A percentile compares a stretch with the other conserved stretches of the same genome.
Evolutionary conservation across 2,888 invertebrate species (phyloP).

Genomic region (Lapara coniferarum): DNA sequence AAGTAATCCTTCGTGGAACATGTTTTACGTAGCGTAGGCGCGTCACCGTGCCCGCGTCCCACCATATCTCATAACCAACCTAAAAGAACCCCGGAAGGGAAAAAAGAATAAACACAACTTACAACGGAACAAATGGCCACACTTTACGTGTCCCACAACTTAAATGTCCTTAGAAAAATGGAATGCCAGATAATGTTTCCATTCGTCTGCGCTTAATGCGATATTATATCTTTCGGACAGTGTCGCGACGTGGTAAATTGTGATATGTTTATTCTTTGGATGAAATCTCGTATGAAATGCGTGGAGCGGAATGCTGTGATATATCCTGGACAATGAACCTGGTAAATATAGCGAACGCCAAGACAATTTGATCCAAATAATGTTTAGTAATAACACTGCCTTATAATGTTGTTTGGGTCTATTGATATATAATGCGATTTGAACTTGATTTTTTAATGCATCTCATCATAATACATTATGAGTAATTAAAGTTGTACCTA

Average conservation of each 20-base stretch:
- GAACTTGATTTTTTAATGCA: too few relatives aligned
- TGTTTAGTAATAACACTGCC: too few relatives aligned
- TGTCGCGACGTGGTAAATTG: conserved; percentile 6
- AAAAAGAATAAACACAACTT: conserved; percentile 74
- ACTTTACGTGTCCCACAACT: conserved; percentile 76
- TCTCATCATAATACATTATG: too few relatives aligned
- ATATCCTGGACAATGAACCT: neutral
- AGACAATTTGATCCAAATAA: too few relatives aligned
- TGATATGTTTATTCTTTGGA: conserved; percentile 26
- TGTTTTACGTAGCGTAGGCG: conserved; percentile 61
- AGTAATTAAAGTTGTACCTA: too few relatives aligned
- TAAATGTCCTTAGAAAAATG: conserved; percentile 70
- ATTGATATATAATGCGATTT: too few relatives aligned
- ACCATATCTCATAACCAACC: conserved; percentile 71
- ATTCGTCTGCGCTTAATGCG: conserved; percentile 65
- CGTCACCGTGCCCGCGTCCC: conserved; percentile 61
- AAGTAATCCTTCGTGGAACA: conserved; percentile 57
- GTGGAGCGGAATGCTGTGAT: conserved; percentile 2
- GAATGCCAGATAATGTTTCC: conserved; percentile 71
- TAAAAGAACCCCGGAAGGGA: conserved; percentile 58
- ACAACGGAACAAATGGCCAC: conserved; percentile 73
- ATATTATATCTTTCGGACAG: conserved; percentile 53
- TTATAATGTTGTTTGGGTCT: too few relatives aligned
- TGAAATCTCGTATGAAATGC: conserved; percentile 12
- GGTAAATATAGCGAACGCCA: too few relatives aligned